These are phyloP conservation scores for Diarsia rubi DNA, from an alignment of 2,888 invertebrate genomes.

Conservation along the genomic window DNA sequence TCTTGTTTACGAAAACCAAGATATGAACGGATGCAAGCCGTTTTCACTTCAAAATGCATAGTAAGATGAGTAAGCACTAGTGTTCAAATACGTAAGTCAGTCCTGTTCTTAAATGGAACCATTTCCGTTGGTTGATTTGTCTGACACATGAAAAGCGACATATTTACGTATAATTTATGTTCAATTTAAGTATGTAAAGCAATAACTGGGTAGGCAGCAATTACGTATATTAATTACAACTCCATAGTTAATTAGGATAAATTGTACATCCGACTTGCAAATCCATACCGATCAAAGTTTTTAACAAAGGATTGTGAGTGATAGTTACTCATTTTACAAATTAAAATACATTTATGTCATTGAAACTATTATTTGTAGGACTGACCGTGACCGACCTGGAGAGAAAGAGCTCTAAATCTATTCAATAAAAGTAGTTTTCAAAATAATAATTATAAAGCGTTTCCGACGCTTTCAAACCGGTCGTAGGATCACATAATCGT, in stretches of 20 bases:
- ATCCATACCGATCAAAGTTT: conserved; percentile 10
- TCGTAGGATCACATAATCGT: background rate
- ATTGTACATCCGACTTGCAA: background rate
- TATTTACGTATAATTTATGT: conserved; percentile 7
- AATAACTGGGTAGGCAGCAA: background rate
- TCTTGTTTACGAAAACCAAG: background rate
- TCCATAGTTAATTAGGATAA: conserved; percentile 18
- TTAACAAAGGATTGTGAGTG: background rate
- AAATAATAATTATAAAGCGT: background rate
- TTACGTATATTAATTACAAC: background rate
- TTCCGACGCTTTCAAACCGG: background rate
- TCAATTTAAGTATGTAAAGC: background rate
- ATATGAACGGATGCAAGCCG: background rate
- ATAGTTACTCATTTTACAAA: background rate
- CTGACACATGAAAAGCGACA: conserved; percentile 1
- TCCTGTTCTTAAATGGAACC: background rate
- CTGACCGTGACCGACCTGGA: background rate
- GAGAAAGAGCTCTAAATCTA: background rate
- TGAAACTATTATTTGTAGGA: background rate
- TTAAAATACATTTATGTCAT: background rate
- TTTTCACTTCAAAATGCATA: background rate
- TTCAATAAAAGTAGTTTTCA: background rate
- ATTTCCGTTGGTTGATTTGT: conserved; percentile 7
- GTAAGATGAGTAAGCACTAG: background rate
- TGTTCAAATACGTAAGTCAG: background rate